phyloP scores from a whole-genome alignment of 2,113 vertebrate genomes.

The Nycticryphes semicollaris region DNA sequence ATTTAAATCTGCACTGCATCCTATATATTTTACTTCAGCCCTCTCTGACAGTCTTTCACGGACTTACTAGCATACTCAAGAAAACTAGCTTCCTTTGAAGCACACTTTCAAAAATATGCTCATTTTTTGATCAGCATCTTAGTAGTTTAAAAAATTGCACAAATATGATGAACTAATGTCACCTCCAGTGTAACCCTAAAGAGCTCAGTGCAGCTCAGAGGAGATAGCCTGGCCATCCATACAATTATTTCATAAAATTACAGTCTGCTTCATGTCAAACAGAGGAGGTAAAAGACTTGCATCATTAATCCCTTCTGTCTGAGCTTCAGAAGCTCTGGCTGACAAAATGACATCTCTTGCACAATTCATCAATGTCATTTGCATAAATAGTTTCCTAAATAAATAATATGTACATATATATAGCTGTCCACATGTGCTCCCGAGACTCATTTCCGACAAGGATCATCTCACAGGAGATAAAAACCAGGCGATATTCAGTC shows the following conservation, averaged over 20 bases:
- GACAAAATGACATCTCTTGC: conserved; percentile 36
- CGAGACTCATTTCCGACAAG: conserved; percentile 48
- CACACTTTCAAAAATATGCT: not conserved
- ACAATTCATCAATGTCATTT: conserved; percentile 14
- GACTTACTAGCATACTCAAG: not conserved
- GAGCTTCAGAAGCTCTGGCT: not conserved
- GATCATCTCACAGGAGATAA: conserved; percentile 66
- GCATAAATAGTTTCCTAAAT: conserved; percentile 54
- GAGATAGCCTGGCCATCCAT: not conserved
- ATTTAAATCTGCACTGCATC: not conserved
- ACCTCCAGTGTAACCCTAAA: not conserved
- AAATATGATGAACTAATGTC: not conserved
- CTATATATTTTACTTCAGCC: not conserved
- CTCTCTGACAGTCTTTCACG: not conserved
- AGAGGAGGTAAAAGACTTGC: conserved; percentile 12
- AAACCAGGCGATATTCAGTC: conserved; percentile 36
- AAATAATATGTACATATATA: conserved; percentile 25
- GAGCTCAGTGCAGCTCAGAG: not conserved
- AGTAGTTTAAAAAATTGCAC: not conserved
- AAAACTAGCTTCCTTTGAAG: not conserved
- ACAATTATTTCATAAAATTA: not conserved
- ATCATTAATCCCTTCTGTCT: conserved; percentile 24
- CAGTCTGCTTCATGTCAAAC: conserved; percentile 11
- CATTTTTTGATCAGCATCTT: not conserved
- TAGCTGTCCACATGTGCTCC: conserved; percentile 43